Evolutionary conservation across 1,140 invertebrate species (phyloP), one percentile per base, ranked within the genome.

Genomic region (Zaprionus ornatus): DNA sequence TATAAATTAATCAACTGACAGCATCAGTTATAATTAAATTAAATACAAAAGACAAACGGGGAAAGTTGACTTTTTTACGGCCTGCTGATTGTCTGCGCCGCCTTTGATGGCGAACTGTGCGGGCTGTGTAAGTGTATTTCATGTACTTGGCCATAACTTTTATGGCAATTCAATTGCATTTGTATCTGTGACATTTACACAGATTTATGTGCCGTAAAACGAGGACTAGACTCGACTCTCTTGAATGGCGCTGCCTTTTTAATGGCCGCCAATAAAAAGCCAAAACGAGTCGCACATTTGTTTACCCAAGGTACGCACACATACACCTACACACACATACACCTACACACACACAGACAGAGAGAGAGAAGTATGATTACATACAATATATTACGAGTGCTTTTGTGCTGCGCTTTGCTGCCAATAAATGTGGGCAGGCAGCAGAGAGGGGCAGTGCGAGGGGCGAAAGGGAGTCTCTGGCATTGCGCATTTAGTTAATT

Each of bases 151-250:
- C 52, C 42, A 77, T 80, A 65, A 74, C 69, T 80, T 70, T 64
- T 68, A 77, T 80, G 19, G 69, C 66, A 69, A 69, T 74, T 81
- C 60, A 80, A 80, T 71, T 71, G 73, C 67, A 63, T 40, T 70
- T 64, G 59, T 71, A 64, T 66, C 52, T 74, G 52, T 54, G 74
- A 74, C 80, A 71, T 80, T 55, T 55, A 69, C 66, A 56, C 77
- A 73, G 84, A 87, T 88, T 87, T 87, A 88, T 88, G 74, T 52
- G 67, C 77, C 54, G 88, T 88, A 88, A 83, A 87, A 74, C 52
- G 62, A 63, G 48, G 72, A 80, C 83, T 82, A 86, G 79, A 85
- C 82, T 59, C 29, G 17, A 35, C 40, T 52, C 13, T 12, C 7
- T 17, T 50, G 29, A 40, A 50, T 57, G 55, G 52, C 55, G 40